Percentiles rank a stretch among this genome's conserved stretches.
These are phyloP conservation scores for Chlorodrepanis virens DNA, from an alignment of 2,113 vertebrate species.

Conservation along the genomic window DNA sequence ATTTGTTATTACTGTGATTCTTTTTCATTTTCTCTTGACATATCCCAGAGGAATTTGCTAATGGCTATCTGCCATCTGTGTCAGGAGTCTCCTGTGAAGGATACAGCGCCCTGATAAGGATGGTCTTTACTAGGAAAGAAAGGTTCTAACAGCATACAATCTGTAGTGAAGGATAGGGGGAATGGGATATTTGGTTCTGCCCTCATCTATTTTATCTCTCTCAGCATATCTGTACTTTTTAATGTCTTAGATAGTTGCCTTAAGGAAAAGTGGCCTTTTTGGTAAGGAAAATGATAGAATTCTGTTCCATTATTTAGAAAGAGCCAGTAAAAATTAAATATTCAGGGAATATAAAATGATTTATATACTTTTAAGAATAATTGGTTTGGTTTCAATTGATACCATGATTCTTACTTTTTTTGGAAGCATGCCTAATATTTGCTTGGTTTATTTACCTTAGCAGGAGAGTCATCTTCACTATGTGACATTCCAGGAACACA, in stretches of 20 bases:
- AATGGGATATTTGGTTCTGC: not conserved
- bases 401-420: not conserved
- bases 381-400: not conserved
- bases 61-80: not conserved
- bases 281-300: not conserved
- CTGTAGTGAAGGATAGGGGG: not conserved
- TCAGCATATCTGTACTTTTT: not conserved
- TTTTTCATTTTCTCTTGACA: not conserved
- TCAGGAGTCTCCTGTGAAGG: not conserved
- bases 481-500: slow-evolving; percentile 59
- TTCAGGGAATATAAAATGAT: not conserved
- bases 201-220: not conserved
- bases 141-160: not conserved
- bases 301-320: not conserved
- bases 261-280: not conserved
- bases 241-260: not conserved
- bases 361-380: not conserved
- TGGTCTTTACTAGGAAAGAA: not conserved
- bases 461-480: slow-evolving; percentile 53
- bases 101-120: not conserved
- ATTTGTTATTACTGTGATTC: not conserved
- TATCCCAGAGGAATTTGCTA: not conserved
- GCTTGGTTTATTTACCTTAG: not conserved
- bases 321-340: not conserved
- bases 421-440: not conserved